Percentiles rank a stretch among this genome's conserved stretches.
Conservation (phyloP, 2,888 invertebrate genomes). For the Polyploca ridens region DNA sequence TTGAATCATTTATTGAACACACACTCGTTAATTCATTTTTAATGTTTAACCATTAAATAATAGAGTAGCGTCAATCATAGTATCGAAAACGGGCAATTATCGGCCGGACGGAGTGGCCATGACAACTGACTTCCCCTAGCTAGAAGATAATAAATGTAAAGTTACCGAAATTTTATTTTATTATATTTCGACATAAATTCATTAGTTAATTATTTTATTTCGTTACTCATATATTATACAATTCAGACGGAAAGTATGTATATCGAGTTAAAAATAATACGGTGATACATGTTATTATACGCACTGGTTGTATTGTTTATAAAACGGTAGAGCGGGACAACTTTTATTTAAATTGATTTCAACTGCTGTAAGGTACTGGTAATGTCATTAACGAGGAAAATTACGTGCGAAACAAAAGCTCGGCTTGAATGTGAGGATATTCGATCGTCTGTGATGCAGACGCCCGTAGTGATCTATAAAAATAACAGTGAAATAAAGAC, state of each 20-base stretch:
- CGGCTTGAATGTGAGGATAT: slow-evolving; percentile 32
- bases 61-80: neutral
- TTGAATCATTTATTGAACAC: neutral
- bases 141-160: slow-evolving; percentile 15
- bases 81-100: slow-evolving; percentile 26
- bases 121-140: slow-evolving; percentile 34
- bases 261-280: slow-evolving; percentile 1
- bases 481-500: slow-evolving; percentile 27
- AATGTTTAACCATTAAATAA: slow-evolving; percentile 41
- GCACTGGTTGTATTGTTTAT: neutral
- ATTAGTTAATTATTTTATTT: neutral
- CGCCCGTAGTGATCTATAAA: slow-evolving; percentile 24
- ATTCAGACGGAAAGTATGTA: neutral
- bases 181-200: no score
- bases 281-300: neutral
- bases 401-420: slow-evolving; percentile 43
- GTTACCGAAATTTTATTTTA: neutral
- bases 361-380: slow-evolving; percentile 13
- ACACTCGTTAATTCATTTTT: slow-evolving; percentile 55
- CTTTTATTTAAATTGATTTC: slow-evolving; percentile 1
- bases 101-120: slow-evolving; percentile 25
- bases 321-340: slow-evolving; percentile 11
- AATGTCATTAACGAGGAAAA: slow-evolving; percentile 50
- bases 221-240: neutral
- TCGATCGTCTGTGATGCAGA: slow-evolving; percentile 11